These are phyloP conservation scores for Lordiphosa fenestrarum DNA, from an alignment of 2,888 invertebrate species.

Conservation along the genomic window DNA sequence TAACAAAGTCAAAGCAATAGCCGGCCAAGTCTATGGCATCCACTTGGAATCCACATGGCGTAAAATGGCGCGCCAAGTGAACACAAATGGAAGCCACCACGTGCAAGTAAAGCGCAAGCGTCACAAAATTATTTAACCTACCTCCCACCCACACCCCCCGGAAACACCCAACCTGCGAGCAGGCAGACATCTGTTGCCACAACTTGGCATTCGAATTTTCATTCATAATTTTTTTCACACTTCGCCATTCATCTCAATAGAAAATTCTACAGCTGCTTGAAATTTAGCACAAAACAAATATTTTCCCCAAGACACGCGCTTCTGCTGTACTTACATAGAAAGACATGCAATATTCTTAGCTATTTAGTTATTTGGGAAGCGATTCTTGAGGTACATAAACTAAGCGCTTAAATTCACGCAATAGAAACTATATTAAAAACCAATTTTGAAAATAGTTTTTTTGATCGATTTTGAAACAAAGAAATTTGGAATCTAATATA, in stretches of 20 bases:
- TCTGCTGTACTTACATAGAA: neutral
- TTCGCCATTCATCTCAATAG: neutral
- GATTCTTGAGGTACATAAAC: no score
- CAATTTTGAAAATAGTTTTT: no score
- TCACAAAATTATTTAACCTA: conserved; percentile 16
- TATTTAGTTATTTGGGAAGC: no score
- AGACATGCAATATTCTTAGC: no score
- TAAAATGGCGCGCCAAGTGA: conserved; percentile 52
- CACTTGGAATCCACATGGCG: conserved; percentile 25
- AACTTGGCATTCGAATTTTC: conserved; percentile 13
- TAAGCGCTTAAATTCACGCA: no score
- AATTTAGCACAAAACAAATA: conserved; percentile 7
- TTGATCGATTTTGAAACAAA: no score
- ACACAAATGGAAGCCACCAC: conserved; percentile 47
- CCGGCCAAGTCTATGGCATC: conserved; percentile 35
- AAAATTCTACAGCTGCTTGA: conserved; percentile 6
- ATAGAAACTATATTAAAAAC: no score
- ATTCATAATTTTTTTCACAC: conserved; percentile 20
- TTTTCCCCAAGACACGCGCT: neutral
- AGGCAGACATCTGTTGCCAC: conserved; percentile 25
- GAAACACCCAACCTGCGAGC: neutral
- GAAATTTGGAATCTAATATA: no score
- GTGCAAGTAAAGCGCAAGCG: conserved; percentile 43
- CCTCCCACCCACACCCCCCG: no score
- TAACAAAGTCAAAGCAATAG: conserved; percentile 30